These are phyloP conservation scores for Gordius sp. DNA, from an alignment of 2,888 invertebrate species.

Conservation along the genomic window DNA sequence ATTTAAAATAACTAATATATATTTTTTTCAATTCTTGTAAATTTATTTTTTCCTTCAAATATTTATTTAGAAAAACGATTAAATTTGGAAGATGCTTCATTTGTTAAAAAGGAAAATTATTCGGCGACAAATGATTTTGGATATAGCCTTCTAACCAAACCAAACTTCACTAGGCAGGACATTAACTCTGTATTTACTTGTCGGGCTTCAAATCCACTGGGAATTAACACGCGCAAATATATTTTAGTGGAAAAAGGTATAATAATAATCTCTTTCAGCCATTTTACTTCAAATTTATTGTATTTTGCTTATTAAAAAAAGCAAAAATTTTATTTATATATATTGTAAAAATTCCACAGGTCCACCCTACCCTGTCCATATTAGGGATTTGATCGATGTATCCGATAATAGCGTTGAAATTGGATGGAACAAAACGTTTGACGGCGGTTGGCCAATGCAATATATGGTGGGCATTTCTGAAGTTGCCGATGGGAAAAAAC, in stretches of 20 bases:
- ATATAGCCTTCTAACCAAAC: no score
- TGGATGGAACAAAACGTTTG: neutral
- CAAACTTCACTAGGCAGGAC: no score
- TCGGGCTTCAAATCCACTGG: neutral
- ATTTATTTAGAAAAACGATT: no score
- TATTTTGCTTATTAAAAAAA: neutral
- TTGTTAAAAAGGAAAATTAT: no score
- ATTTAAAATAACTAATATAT: no score
- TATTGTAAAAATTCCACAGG: no score
- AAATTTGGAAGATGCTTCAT: no score
- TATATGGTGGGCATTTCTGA: neutral
- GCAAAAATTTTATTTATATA: no score
- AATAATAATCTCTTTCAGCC: neutral
- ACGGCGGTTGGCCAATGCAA: neutral
- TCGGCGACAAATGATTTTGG: no score
- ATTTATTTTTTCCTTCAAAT: no score
- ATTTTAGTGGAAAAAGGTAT: neutral
- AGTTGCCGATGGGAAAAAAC: no score
- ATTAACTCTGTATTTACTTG: neutral
- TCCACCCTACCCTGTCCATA: neutral
- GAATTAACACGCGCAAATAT: neutral
- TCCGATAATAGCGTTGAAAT: neutral
- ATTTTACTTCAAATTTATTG: neutral
- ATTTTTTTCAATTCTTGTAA: no score
- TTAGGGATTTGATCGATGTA: neutral